Evolutionary conservation across 2,797 vertebrate genomes (phyloP).

Genomic region (Poeciliopsis turneri): DNA sequence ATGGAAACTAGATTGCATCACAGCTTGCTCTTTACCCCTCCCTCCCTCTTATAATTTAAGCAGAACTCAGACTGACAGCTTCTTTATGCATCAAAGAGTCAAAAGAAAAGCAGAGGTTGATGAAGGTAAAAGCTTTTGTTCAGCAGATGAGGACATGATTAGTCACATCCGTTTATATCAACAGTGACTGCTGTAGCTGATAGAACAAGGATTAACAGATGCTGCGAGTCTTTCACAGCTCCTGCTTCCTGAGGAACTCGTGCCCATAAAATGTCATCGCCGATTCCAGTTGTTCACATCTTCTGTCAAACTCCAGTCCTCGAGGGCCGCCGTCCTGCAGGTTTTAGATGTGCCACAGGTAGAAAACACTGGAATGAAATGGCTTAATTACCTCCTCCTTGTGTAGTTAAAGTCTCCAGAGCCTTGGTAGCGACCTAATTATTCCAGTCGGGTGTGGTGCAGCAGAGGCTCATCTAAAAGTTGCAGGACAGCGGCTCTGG

Average conservation of each 20-base stretch:
- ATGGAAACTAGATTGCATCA: constrained; percentile 79
- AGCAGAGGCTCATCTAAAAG: too few species aligned
- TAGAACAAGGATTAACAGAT: constrained; percentile 31
- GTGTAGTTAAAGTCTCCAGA: too few species aligned
- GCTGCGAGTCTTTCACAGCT: constrained; percentile 17
- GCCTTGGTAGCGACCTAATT: too few species aligned
- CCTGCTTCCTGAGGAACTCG: constrained; percentile 20
- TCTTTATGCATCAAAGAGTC: constrained; percentile 4
- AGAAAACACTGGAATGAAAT: too few species aligned
- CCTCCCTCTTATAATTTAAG: constrained; percentile 25
- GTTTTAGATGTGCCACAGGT: too few species aligned
- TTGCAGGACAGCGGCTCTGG: too few species aligned
- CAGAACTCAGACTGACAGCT: background rate
- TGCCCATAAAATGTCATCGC: constrained; percentile 35
- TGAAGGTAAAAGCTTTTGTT: background rate
- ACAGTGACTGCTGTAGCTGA: constrained; percentile 8
- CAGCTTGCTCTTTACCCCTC: constrained; percentile 51
- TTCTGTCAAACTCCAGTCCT: background rate
- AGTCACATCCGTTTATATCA: constrained; percentile 25
- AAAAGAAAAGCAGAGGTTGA: background rate
- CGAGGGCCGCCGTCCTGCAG: too few species aligned
- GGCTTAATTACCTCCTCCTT: too few species aligned
- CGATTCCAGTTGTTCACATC: constrained; percentile 28
- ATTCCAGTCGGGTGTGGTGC: too few species aligned
- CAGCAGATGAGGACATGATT: constrained; percentile 21